phyloP scores from a whole-genome alignment of 2,797 vertebrate species.

The Coregonus suidteri region DNA sequence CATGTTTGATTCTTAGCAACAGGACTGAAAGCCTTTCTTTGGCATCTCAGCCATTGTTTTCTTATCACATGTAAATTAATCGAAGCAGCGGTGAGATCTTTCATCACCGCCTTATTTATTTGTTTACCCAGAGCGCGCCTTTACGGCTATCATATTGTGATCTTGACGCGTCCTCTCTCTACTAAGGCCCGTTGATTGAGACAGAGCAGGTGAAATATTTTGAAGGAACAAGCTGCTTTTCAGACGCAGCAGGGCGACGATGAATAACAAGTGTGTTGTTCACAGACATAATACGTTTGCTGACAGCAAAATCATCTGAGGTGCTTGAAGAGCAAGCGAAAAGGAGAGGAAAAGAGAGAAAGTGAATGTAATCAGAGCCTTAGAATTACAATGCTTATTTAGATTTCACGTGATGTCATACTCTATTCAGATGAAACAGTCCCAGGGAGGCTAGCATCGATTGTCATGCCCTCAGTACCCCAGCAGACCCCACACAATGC shows the following conservation, averaged over 20 bases:
- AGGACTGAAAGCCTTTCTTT: neutral
- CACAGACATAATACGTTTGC: conserved; percentile 26
- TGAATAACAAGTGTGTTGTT: conserved; percentile 54
- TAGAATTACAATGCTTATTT: conserved; percentile 40
- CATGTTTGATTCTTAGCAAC: neutral
- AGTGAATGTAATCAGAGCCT: conserved; percentile 23
- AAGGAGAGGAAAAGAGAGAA: conserved; percentile 23
- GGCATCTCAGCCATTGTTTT: conserved; percentile 13
- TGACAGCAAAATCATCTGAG: conserved; percentile 48
- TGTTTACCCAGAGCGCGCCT: conserved; percentile 11
- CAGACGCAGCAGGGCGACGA: conserved; percentile 35
- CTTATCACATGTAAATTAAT: conserved; percentile 41
- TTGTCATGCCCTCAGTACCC: conserved; percentile 40
- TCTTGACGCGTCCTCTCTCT: conserved; percentile 21
- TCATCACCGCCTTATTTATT: conserved; percentile 45
- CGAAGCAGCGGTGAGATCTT: conserved; percentile 26
- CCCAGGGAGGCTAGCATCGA: conserved; percentile 37
- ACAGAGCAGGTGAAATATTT: conserved; percentile 35
- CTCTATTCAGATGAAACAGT: conserved; percentile 30
- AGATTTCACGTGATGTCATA: conserved; percentile 31
- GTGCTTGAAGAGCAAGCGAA: conserved; percentile 26
- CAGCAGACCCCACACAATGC: conserved; percentile 38
- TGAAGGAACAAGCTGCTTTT: conserved; percentile 20
- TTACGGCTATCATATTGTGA: conserved; percentile 27
- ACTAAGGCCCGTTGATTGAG: conserved; percentile 44